A percentile compares a stretch with the other conserved stretches of the same genome.
phyloP scores from a whole-genome alignment of 2,888 invertebrate species.

The Cotesia congregata region DNA sequence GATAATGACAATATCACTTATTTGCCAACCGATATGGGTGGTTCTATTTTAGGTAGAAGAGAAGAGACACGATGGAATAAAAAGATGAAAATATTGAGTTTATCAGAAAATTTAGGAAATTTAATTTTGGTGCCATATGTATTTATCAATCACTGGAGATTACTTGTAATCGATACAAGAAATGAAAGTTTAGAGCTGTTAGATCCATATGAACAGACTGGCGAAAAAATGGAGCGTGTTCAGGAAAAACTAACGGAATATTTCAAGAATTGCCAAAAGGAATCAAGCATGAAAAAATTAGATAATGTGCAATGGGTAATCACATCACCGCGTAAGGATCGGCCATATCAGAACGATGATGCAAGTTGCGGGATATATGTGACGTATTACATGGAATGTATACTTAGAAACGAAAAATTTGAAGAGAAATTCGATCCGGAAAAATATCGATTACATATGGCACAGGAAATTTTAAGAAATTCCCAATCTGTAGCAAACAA shows the following conservation, averaged over 20 bases:
- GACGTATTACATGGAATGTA: not conserved
- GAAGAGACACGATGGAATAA: not conserved
- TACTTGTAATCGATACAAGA: not conserved
- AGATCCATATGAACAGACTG: not conserved
- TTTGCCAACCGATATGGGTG: not conserved
- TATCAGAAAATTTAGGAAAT: not conserved
- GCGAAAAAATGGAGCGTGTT: not conserved
- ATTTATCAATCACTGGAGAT: not conserved
- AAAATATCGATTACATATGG: not conserved
- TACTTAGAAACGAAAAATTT: not conserved
- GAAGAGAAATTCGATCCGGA: not conserved
- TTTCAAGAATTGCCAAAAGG: no score
- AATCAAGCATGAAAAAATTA: not conserved
- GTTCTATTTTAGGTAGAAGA: not conserved
- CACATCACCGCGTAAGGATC: not conserved
- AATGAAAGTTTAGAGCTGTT: not conserved
- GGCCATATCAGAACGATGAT: not conserved
- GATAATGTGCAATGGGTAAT: not conserved
- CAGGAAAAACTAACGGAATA: not conserved
- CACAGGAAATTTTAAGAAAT: not conserved
- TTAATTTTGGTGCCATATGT: not conserved
- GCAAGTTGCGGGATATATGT: not conserved
- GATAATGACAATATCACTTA: not conserved
- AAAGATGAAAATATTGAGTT: not conserved
- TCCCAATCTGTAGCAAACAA: not conserved